These are phyloP conservation scores for Sialis fuliginosa DNA, from an alignment of 2,888 invertebrate species.

Conservation along the genomic window DNA sequence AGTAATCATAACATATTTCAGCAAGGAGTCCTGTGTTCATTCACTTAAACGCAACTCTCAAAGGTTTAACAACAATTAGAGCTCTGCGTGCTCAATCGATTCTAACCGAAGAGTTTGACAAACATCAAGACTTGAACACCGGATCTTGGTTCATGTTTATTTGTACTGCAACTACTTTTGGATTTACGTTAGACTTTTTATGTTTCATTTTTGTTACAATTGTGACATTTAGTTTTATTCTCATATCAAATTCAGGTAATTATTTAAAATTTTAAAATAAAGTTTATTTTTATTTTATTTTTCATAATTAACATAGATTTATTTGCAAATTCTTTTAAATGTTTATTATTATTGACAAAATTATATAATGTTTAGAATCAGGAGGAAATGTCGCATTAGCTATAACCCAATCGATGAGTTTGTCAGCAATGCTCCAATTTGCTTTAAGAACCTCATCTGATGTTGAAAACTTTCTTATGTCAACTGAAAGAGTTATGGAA, in stretches of 20 bases:
- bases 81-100: conserved; percentile 55
- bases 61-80: conserved; percentile 75
- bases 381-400: conserved; percentile 56
- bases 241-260: conserved; percentile 32
- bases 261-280: no score
- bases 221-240: conserved; percentile 43
- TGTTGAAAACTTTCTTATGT: conserved; percentile 57
- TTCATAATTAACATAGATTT: conserved; percentile 5
- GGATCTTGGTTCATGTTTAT: conserved; percentile 41
- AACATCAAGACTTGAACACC: conserved; percentile 49
- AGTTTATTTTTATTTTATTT: neutral
- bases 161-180: conserved; percentile 40
- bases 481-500: conserved; percentile 66
- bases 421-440: conserved; percentile 68
- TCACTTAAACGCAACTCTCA: conserved; percentile 68
- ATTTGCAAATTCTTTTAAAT: no score
- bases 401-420: conserved; percentile 48
- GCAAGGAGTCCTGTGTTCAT: conserved; percentile 83
- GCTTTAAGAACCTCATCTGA: conserved; percentile 67
- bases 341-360: no score
- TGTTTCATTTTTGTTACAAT: conserved; percentile 41
- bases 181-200: conserved; percentile 44
- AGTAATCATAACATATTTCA: conserved; percentile 16
- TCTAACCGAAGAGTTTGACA: conserved; percentile 58
- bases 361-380: no score